Conservation (phyloP, 2,888 invertebrate genomes). For the Hirtodrosophila confusa region DNA sequence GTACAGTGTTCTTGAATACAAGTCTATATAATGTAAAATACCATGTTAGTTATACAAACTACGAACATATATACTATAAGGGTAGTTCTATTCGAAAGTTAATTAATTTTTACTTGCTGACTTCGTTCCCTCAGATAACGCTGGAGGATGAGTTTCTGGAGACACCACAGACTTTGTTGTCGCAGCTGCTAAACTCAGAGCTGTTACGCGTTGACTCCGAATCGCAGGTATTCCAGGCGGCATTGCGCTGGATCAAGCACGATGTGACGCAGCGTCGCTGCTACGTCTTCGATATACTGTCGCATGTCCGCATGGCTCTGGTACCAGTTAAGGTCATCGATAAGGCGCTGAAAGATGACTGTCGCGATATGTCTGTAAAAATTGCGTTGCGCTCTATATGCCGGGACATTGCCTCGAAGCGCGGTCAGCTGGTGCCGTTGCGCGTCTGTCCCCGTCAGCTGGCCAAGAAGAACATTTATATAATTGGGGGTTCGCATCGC, state of each 20-base stretch:
- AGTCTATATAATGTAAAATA: no score
- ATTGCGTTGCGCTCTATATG: conserved; percentile 92
- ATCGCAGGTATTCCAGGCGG: conserved; percentile 94
- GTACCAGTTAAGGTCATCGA: conserved; percentile 92
- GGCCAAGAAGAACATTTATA: conserved; percentile 93
- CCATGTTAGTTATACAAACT: no score
- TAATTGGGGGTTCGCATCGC: conserved; percentile 94
- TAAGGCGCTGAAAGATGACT: conserved; percentile 88
- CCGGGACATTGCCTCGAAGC: conserved; percentile 90
- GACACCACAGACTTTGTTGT: conserved; percentile 90
- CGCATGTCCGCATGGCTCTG: conserved; percentile 92
- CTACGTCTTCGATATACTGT: conserved; percentile 93
- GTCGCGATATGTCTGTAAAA: conserved; percentile 91
- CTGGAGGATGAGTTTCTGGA: conserved; percentile 94
- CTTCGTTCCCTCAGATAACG: conserved; percentile 80
- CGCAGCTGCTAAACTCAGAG: conserved; percentile 92
- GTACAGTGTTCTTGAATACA: no score
- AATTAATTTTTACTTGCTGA: no score
- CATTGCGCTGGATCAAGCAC: conserved; percentile 94
- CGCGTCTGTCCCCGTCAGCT: conserved; percentile 91
- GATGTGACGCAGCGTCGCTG: conserved; percentile 91
- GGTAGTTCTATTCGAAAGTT: no score
- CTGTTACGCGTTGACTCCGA: conserved; percentile 94
- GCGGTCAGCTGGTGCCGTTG: conserved; percentile 91
- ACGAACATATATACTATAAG: no score